Conservation (phyloP, 2,888 invertebrate genomes). For the Choreutis nemorana region DNA sequence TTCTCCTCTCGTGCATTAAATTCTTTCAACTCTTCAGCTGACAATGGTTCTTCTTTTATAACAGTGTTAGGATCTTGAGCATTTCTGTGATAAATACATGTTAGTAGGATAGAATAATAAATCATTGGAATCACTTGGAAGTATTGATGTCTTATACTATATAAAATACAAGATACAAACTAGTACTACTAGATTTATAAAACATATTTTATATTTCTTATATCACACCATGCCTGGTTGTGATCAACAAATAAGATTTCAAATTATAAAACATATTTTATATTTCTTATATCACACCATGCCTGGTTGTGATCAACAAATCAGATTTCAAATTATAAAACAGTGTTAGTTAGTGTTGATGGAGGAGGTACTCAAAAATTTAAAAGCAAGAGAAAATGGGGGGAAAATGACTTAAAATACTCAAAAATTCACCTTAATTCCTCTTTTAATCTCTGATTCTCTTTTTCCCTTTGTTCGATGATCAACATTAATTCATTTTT, state of each 20-base stretch:
- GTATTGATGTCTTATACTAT: neutral
- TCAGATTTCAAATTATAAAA: too few species aligned
- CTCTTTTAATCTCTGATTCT: slow-evolving; percentile 34
- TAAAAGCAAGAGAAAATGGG: too few species aligned
- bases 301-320: too few species aligned
- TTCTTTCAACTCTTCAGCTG: slow-evolving; percentile 39
- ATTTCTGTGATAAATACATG: slow-evolving; percentile 21
- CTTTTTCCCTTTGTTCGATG: slow-evolving; percentile 50
- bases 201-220: too few species aligned
- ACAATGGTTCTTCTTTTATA: slow-evolving; percentile 41
- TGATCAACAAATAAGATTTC: too few species aligned
- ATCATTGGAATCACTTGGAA: neutral
- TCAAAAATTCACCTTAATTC: slow-evolving; percentile 48
- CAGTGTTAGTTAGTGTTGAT: too few species aligned
- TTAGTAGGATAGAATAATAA: slow-evolving; percentile 3
- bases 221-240: too few species aligned
- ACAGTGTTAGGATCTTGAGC: slow-evolving; percentile 28
- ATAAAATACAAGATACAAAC: slow-evolving; percentile 2
- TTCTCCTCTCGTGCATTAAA: slow-evolving; percentile 45
- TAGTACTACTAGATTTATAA: too few species aligned
- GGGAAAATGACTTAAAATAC: too few species aligned
- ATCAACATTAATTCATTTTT: slow-evolving; percentile 69
- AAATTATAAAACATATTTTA: too few species aligned
- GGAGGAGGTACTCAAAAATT: too few species aligned
- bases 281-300: too few species aligned